phyloP scores from a whole-genome alignment of 2,888 invertebrate species.

The Melinaea marsaeus region DNA sequence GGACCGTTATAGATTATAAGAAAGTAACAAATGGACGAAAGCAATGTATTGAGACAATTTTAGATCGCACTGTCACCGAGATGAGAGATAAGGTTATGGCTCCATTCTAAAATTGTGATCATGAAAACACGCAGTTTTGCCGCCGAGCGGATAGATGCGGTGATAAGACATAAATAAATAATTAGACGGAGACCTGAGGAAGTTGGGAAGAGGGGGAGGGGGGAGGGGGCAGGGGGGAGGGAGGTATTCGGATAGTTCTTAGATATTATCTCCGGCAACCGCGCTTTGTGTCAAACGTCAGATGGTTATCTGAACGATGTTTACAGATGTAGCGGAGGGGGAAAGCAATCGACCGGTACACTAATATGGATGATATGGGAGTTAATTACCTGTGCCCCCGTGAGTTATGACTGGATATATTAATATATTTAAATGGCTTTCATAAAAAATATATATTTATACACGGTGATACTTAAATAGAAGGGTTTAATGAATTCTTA shows the following conservation, averaged over 20 bases:
- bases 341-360: constrained; percentile 67
- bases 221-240: constrained; percentile 36
- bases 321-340: constrained; percentile 76
- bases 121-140: constrained; percentile 66
- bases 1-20: constrained; percentile 1
- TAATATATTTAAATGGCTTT: background rate
- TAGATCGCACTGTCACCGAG: constrained; percentile 49
- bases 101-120: constrained; percentile 68
- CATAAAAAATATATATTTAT: too few species aligned
- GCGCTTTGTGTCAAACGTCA: constrained; percentile 78
- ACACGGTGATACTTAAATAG: too few species aligned
- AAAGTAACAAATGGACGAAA: constrained; percentile 27
- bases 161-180: constrained; percentile 77
- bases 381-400: constrained; percentile 56
- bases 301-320: constrained; percentile 73
- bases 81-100: constrained; percentile 62
- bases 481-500: too few species aligned
- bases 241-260: constrained; percentile 64
- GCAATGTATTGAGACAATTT: constrained; percentile 33
- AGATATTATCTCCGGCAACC: constrained; percentile 72
- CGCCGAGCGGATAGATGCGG: constrained; percentile 71
- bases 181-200: constrained; percentile 68
- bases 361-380: constrained; percentile 61
- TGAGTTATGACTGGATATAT: constrained; percentile 15
- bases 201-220: constrained; percentile 33